These are phyloP conservation scores for Sceloporus tristichus DNA, from an alignment of 2,113 vertebrate genomes.

Conservation along the genomic window DNA sequence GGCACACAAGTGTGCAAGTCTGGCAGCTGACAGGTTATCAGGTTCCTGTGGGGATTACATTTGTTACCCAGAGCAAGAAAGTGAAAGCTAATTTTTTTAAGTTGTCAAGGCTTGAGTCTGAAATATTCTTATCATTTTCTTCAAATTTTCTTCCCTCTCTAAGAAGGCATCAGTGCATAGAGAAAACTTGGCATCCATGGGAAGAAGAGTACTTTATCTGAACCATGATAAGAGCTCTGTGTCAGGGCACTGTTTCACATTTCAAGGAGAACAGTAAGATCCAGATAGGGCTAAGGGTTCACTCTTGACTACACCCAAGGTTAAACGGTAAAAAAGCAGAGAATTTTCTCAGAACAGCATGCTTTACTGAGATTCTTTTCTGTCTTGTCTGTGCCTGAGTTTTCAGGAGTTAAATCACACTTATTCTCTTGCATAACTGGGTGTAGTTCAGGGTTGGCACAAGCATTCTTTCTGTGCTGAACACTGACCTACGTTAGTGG, in stretches of 20 bases:
- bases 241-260: not conserved
- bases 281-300: not conserved
- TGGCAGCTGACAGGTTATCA: not conserved
- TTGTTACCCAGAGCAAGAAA: conserved; percentile 1
- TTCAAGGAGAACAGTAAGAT: not conserved
- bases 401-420: not conserved
- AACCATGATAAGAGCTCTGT: not conserved
- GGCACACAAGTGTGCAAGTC: not conserved
- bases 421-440: too few species aligned
- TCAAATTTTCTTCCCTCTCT: not conserved
- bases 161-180: not conserved
- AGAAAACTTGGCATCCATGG: not conserved
- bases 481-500: too few species aligned
- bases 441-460: too few species aligned
- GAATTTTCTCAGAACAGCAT: not conserved
- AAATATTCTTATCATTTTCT: conserved; percentile 8
- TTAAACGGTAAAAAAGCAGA: not conserved
- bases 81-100: not conserved
- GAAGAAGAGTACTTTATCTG: not conserved
- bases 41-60: not conserved
- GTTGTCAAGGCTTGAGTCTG: not conserved
- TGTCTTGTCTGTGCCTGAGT: not conserved
- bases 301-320: not conserved
- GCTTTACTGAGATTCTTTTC: not conserved
- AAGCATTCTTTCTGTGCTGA: too few species aligned